phyloP scores from a whole-genome alignment of 2,888 invertebrate genomes.

The Trisateles emortualis region DNA sequence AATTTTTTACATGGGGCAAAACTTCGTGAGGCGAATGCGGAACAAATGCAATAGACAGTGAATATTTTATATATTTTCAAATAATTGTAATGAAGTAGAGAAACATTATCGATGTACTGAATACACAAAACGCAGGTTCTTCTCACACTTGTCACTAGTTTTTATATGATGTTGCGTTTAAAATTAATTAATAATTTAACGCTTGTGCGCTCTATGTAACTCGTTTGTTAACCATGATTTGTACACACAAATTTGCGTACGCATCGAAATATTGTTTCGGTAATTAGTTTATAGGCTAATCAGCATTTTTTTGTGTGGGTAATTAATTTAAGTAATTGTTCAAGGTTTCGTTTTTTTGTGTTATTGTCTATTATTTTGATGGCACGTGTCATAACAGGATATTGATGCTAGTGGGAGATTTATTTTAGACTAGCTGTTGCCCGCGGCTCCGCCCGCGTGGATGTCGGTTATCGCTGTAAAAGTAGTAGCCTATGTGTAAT shows the following conservation, averaged over 20 bases:
- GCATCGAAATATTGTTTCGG: conserved; percentile 22
- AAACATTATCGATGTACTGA: too few species aligned
- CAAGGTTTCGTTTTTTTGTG: conserved; percentile 8
- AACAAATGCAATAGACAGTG: too few species aligned
- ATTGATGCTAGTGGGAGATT: not conserved
- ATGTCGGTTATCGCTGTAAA: too few species aligned
- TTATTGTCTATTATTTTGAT: not conserved
- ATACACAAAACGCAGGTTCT: too few species aligned
- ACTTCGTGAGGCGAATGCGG: too few species aligned
- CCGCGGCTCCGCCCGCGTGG: too few species aligned
- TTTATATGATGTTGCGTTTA: conserved; percentile 26
- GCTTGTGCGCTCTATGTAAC: conserved; percentile 17
- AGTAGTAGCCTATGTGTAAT: too few species aligned
- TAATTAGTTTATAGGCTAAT: conserved; percentile 14
- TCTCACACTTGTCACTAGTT: too few species aligned
- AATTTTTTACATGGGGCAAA: too few species aligned
- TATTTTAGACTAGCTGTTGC: too few species aligned
- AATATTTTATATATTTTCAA: too few species aligned
- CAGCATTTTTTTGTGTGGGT: conserved; percentile 18
- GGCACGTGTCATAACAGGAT: not conserved
- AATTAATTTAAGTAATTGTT: conserved; percentile 19
- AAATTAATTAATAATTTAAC: conserved; percentile 40
- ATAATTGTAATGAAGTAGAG: too few species aligned
- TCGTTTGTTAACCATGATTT: conserved; percentile 29
- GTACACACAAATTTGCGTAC: conserved; percentile 30